phyloP scores from a whole-genome alignment of 92 coral and sea anemone species.

The Actinostola sp. region DNA sequence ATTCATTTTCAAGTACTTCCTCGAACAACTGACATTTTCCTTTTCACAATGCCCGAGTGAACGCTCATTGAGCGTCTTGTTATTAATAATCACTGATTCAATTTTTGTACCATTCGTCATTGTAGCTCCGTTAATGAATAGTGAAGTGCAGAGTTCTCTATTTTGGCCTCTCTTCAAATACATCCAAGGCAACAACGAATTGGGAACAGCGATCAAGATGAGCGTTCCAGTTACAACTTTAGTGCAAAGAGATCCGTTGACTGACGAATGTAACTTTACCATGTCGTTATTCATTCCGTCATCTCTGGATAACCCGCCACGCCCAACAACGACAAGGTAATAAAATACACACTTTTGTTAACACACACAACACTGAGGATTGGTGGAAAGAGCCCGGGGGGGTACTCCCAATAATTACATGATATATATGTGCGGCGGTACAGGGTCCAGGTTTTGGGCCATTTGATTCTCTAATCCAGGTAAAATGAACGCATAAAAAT shows the following conservation, averaged over 20 bases:
- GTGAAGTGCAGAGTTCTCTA: not conserved
- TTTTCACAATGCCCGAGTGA: too few species aligned
- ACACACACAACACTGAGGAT: too few species aligned
- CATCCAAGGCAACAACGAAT: constrained; percentile 49
- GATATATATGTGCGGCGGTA: too few species aligned
- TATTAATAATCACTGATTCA: not conserved
- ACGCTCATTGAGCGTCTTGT: not conserved
- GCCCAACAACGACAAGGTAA: constrained; percentile 30
- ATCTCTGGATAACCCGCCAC: constrained; percentile 26
- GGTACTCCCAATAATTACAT: too few species aligned
- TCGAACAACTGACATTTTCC: too few species aligned
- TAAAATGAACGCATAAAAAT: too few species aligned
- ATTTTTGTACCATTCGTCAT: too few species aligned
- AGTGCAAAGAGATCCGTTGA: not conserved
- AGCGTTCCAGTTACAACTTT: constrained; percentile 48
- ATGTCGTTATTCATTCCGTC: constrained; percentile 58
- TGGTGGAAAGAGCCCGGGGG: too few species aligned
- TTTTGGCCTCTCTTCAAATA: constrained; percentile 54
- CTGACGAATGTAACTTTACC: constrained; percentile 17
- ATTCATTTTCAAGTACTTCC: not conserved
- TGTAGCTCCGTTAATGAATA: constrained; percentile 1
- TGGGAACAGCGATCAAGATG: constrained; percentile 38
- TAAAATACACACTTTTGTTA: not conserved
- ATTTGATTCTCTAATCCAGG: too few species aligned
- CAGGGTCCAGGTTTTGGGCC: too few species aligned